Conservation (phyloP, 2,113 vertebrate species). For the Lates calcarifer region DNA sequence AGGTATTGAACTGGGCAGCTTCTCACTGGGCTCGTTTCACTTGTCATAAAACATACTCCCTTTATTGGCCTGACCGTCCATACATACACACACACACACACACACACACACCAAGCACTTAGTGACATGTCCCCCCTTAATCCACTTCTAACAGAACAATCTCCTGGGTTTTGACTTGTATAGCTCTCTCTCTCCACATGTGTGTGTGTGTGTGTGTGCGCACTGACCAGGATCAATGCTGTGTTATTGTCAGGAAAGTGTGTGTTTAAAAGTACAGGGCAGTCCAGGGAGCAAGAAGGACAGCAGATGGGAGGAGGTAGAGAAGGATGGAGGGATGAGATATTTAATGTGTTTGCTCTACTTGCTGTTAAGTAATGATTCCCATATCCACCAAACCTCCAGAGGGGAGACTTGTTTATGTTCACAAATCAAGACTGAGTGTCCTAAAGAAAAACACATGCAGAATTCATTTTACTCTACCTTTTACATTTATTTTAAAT, state of each 20-base stretch:
- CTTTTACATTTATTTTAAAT: background rate
- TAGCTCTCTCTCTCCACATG: background rate
- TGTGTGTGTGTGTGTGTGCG: constrained; percentile 32
- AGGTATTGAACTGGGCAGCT: constrained; percentile 82
- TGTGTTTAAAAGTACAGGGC: constrained; percentile 79
- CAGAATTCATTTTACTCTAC: constrained; percentile 2
- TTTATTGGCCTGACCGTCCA: constrained; percentile 78
- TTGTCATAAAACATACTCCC: constrained; percentile 84
- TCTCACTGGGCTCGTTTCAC: constrained; percentile 74
- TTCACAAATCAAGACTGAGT: constrained; percentile 51
- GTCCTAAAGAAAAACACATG: constrained; percentile 5
- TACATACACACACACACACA: constrained; percentile 29
- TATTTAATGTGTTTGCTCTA: constrained; percentile 70
- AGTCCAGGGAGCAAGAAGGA: constrained; percentile 61
- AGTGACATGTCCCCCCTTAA: constrained; percentile 68
- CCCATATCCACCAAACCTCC: constrained; percentile 47
- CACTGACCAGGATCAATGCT: constrained; percentile 71
- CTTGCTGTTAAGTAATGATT: constrained; percentile 71
- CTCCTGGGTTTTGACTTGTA: constrained; percentile 75
- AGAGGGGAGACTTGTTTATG: constrained; percentile 50
- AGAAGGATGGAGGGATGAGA: constrained; percentile 39
- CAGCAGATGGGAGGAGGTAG: constrained; percentile 16
- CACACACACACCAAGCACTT: constrained; percentile 38
- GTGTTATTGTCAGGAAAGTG: constrained; percentile 73
- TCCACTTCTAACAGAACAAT: constrained; percentile 79